These are phyloP conservation scores for Neoniphon sammara DNA, from an alignment of 2,797 vertebrate genomes.

Conservation along the genomic window DNA sequence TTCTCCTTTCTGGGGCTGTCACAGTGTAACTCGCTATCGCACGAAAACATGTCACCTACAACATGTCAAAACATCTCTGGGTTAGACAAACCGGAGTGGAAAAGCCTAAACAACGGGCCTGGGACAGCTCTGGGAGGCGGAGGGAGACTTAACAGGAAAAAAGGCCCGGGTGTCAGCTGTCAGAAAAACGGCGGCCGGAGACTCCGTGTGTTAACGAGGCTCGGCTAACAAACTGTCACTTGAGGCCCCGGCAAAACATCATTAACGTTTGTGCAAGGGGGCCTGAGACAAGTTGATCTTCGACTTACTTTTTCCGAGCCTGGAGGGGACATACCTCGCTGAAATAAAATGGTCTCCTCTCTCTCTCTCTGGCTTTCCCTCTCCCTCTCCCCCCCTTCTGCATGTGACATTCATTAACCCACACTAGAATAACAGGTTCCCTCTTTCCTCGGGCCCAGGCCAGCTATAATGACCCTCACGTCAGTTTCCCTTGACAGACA, in stretches of 20 bases:
- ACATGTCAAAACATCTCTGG: constrained; percentile 67
- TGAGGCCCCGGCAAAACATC: constrained; percentile 61
- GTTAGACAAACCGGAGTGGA: constrained; percentile 51
- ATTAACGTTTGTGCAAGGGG: constrained; percentile 68
- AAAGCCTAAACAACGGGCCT: constrained; percentile 50
- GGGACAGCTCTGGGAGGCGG: constrained; percentile 44
- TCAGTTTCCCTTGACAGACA: constrained; percentile 43
- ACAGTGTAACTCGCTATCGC: constrained; percentile 18
- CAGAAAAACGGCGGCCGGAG: constrained; percentile 44
- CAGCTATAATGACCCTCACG: constrained; percentile 55
- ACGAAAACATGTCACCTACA: constrained; percentile 67
- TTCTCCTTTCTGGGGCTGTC: constrained; percentile 49
- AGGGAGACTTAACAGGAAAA: constrained; percentile 40
- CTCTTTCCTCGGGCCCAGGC: constrained; percentile 45
- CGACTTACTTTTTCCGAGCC: constrained; percentile 59
- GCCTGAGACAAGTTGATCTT: constrained; percentile 54
- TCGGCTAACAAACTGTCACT: constrained; percentile 73
- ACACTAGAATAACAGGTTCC: constrained; percentile 64
- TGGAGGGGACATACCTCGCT: constrained; percentile 60
- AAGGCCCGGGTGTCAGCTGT: constrained; percentile 69
- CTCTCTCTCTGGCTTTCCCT: constrained; percentile 44
- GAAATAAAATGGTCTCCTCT: constrained; percentile 60
- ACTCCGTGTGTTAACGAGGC: constrained; percentile 58
- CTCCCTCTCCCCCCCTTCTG: constrained; percentile 35
- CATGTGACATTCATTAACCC: constrained; percentile 76